phyloP scores from a whole-genome alignment of 2,113 vertebrate species.

The Notothenia rossii region DNA sequence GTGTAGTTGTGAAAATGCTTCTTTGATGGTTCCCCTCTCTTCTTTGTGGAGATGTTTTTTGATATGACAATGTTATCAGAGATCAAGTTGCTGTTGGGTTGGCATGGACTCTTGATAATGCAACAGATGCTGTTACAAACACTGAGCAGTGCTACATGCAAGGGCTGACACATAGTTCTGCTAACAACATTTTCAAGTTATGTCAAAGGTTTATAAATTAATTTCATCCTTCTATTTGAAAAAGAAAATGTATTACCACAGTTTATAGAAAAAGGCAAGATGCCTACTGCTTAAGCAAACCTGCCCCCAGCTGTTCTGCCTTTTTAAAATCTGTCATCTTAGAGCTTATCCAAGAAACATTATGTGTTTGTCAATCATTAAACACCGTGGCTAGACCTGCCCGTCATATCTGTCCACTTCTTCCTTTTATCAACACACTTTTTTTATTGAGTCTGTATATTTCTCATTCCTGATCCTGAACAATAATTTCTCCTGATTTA shows the following conservation, averaged over 20 bases:
- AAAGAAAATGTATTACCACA: background rate
- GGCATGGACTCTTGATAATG: background rate
- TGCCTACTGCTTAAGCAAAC: background rate
- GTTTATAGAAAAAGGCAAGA: background rate
- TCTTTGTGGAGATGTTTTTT: background rate
- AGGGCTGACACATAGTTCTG: background rate
- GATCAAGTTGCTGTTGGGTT: background rate
- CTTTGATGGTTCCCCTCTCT: background rate
- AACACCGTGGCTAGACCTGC: background rate
- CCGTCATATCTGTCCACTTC: background rate
- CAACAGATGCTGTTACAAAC: background rate
- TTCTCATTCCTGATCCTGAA: background rate
- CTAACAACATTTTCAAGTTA: slow-evolving; percentile 1
- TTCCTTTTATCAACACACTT: background rate
- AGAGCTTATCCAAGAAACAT: background rate
- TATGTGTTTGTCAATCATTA: background rate
- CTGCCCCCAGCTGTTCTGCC: background rate
- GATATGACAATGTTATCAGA: background rate
- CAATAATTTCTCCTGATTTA: background rate
- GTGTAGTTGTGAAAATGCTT: slow-evolving; percentile 1
- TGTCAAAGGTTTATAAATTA: no score
- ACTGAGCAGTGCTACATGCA: background rate
- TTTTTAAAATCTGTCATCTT: background rate
- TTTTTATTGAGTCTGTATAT: background rate
- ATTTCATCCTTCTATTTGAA: background rate